phyloP scores from a whole-genome alignment of 2,113 vertebrate genomes.

The Megalops atlanticus region DNA sequence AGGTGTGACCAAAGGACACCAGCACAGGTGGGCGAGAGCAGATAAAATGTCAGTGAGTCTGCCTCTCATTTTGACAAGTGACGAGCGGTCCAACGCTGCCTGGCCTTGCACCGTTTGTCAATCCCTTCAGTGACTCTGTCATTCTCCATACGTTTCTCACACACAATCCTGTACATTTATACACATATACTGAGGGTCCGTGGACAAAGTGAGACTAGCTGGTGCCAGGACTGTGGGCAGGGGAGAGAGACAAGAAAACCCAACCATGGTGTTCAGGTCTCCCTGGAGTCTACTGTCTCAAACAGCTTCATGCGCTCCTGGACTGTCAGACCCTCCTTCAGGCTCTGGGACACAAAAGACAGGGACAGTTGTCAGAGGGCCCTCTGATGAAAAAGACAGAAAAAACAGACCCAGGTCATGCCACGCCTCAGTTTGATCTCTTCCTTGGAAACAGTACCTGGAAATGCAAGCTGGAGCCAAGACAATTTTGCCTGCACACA shows the following conservation, averaged over 20 bases:
- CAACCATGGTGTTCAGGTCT: constrained; percentile 72
- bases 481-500: no score
- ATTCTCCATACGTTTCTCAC: no score
- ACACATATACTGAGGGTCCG: no score
- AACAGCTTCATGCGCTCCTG: constrained; percentile 97
- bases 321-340: constrained; percentile 95
- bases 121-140: no score
- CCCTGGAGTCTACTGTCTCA: constrained; percentile 93
- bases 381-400: not conserved
- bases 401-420: not conserved
- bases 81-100: no score
- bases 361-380: not conserved
- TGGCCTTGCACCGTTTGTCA: no score
- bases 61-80: no score
- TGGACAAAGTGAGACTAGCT: no score
- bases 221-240: constrained; percentile 57
- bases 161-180: no score
- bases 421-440: not conserved
- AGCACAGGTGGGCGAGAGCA: not conserved
- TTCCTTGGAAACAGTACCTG: not conserved
- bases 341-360: constrained; percentile 76
- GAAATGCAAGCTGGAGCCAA: not conserved
- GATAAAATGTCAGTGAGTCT: no score
- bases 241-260: constrained; percentile 30
- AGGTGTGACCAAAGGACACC: not conserved